A percentile compares a stretch with the other conserved stretches of the same genome.
phyloP scores from a whole-genome alignment of 2,113 vertebrate species.

The Malurus cyaneus region DNA sequence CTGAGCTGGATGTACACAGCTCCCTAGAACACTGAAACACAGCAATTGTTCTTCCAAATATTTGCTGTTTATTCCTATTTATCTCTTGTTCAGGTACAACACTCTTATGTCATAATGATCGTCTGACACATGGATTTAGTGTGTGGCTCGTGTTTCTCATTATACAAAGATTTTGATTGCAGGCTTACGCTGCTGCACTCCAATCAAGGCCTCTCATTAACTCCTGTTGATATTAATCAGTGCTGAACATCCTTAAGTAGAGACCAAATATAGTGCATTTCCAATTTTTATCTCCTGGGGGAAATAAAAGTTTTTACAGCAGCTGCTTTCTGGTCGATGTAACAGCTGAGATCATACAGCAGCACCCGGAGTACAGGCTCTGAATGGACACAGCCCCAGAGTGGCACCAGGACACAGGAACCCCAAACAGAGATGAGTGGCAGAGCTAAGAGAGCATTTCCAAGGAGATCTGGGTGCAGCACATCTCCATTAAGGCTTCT shows the following conservation, averaged over 20 bases:
- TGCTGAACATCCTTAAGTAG: background rate
- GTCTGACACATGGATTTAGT: background rate
- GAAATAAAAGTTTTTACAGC: background rate
- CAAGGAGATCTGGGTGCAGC: background rate
- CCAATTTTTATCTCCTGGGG: background rate
- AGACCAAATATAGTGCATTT: background rate
- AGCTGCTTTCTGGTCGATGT: background rate
- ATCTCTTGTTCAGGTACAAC: background rate
- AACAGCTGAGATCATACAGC: background rate
- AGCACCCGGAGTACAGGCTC: background rate
- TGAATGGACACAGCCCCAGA: background rate
- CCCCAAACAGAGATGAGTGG: background rate
- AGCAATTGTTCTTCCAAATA: background rate
- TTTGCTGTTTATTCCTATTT: background rate
- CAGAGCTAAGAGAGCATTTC: background rate
- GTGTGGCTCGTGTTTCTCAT: background rate
- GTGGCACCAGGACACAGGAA: background rate
- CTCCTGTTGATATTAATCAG: background rate
- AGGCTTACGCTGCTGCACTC: background rate
- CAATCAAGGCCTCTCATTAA: background rate
- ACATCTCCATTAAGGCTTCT: background rate
- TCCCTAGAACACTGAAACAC: background rate
- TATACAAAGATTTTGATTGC: background rate
- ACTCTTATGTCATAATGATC: background rate
- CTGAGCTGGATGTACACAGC: background rate